A percentile compares a stretch with the other conserved stretches of the same genome.
Evolutionary conservation across 2,888 invertebrate genomes (phyloP).

Genomic region (Tupiocoris notatus): DNA sequence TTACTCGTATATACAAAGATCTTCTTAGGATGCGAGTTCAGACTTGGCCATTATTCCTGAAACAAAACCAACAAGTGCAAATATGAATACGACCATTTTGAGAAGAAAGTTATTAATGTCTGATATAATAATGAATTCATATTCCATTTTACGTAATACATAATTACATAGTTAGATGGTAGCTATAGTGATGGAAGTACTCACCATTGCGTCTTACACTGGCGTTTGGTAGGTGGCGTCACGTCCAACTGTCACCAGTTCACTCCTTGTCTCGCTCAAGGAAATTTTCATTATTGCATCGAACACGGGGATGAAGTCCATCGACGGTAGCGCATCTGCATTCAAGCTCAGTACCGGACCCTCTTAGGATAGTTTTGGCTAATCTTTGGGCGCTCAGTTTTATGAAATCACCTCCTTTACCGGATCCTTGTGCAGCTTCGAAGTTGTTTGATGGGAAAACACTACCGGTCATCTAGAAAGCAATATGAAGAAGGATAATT

Average conservation of each 20-base stretch:
- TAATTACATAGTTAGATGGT: not conserved
- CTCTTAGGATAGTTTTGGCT: constrained; percentile 8
- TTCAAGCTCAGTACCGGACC: not conserved
- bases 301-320: constrained; percentile 20
- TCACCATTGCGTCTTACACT: not conserved
- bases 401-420: constrained; percentile 29
- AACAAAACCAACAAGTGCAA: not conserved
- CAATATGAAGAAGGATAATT: too few relatives aligned
- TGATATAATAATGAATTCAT: not conserved
- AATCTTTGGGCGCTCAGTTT: constrained; percentile 12
- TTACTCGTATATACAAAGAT: constrained; percentile 18
- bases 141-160: not conserved
- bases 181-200: not conserved
- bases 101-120: not conserved
- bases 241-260: constrained; percentile 9
- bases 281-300: constrained; percentile 1
- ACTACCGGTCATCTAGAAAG: constrained; percentile 18
- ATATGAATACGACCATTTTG: not conserved
- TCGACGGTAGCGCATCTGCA: constrained; percentile 24
- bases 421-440: constrained; percentile 16
- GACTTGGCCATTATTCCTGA: constrained; percentile 16
- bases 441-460: constrained; percentile 29
- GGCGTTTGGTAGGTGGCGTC: not conserved
- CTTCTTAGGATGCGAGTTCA: constrained; percentile 34
- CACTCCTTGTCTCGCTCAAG: constrained; percentile 10